These are phyloP conservation scores for Disparrhopalites patrizii DNA, from an alignment of 2,888 invertebrate genomes.

Conservation along the genomic window DNA sequence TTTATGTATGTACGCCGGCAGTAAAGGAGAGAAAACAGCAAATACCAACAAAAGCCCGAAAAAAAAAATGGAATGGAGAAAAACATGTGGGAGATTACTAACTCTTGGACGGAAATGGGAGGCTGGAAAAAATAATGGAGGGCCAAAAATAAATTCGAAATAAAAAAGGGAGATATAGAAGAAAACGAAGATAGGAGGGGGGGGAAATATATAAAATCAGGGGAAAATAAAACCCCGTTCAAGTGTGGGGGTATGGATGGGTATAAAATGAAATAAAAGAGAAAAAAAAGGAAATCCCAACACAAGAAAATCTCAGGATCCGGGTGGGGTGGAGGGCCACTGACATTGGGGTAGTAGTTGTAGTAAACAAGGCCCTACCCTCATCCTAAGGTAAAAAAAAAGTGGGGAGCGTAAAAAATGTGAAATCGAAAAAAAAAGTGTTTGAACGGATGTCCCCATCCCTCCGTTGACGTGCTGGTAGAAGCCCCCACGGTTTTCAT, in stretches of 20 bases:
- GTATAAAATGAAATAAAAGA: no score
- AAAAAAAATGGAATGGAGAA: no score
- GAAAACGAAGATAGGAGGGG: no score
- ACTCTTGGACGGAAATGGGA: no score
- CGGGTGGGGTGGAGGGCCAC: no score
- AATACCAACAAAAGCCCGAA: no score
- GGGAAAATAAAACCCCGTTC: no score
- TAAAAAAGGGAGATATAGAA: background rate
- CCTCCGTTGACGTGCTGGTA: background rate
- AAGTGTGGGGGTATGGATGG: no score
- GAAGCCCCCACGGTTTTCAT: background rate
- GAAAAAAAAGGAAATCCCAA: background rate
- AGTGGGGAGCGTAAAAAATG: slow-evolving; percentile 4
- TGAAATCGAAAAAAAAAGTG: slow-evolving; percentile 7
- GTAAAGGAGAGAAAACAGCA: background rate
- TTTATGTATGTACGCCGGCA: no score
- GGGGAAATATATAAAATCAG: background rate
- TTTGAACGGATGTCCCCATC: background rate
- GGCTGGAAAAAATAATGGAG: background rate
- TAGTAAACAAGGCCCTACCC: background rate
- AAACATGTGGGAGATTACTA: no score
- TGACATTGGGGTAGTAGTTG: background rate
- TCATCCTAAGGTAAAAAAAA: background rate
- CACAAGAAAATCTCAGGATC: background rate
- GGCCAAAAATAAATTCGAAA: background rate